Evolutionary conservation across 2,797 vertebrate species (phyloP).

Genomic region (Acanthopagrus latus): DNA sequence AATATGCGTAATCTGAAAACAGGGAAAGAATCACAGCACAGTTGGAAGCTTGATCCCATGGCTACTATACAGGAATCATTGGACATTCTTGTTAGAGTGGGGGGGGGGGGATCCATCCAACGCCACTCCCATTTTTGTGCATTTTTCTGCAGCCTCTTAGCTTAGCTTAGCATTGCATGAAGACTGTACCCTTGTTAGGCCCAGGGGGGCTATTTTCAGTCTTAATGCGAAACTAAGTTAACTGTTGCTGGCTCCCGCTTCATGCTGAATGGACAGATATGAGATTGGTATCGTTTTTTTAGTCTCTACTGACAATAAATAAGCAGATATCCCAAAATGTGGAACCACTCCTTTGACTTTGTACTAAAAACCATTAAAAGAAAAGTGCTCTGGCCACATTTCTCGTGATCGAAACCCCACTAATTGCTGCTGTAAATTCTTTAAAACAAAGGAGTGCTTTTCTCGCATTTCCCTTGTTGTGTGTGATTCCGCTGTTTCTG

Average conservation of each 20-base stretch:
- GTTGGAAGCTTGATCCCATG: background rate
- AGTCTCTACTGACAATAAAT: background rate
- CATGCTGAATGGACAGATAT: background rate
- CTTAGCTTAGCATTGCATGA: background rate
- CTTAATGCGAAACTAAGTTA: background rate
- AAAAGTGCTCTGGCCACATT: background rate
- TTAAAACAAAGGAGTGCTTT: background rate
- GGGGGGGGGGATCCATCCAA: background rate
- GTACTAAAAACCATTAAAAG: background rate
- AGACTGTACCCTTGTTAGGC: background rate
- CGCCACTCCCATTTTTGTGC: background rate
- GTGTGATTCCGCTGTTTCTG: background rate
- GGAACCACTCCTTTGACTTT: conserved; percentile 4
- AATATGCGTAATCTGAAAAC: background rate
- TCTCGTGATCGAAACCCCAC: too few species aligned
- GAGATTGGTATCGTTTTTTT: background rate
- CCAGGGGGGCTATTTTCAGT: background rate
- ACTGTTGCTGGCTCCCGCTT: background rate
- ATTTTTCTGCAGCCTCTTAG: background rate
- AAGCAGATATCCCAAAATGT: background rate
- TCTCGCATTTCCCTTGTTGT: background rate
- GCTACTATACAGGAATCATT: background rate
- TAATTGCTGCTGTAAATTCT: conserved; percentile 1
- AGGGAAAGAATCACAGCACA: background rate
- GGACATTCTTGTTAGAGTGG: too few species aligned